Base-by-base conservation (phyloP, 2,113 vertebrate species). In the Petrocephalus zakoni region DNA sequence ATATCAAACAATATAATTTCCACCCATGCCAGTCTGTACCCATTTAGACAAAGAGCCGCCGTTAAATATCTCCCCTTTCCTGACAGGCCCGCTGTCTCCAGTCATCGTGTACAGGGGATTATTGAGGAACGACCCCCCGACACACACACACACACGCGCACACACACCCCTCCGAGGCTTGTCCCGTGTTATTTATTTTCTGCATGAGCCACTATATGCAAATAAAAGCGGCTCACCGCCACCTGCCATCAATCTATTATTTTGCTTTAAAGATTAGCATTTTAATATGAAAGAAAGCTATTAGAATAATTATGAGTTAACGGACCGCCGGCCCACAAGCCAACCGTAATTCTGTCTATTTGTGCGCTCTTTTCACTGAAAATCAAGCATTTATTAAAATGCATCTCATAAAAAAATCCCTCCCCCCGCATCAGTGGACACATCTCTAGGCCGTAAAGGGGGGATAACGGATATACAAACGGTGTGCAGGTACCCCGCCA, bases 171-270 rank as follows among this genome's bases (percentile, higher is more conserved):
- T 21, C 94, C 91, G 90, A 91, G 92, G 88, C 93, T 90, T 90
- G 92, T 93, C 94, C 93, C 85, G 88, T 56, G 92, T 94, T 94
- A 94, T 95, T 95, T 94, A 94, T 95, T 94, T 94, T 93, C 92
- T 90, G 91, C 58, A 90, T 91, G 93, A 94, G 94, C 94, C 92
- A 93, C 93, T 93, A 93, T 91, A 94, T 91, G 92, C 94, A 94
- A 93, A 94, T 95, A 94, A 93, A 95, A 68, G 88, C 46, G 58
- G 82, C 88, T 72, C 58, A 25, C 56, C 58, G 93, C 92, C 92
- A 93, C 94, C 93, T 94, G 93, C 92, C 93, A 94, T 92, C 92
- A 89, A 91, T 93, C 92, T 93, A 93, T 95, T 94, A 94, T 92
- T 92, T 93, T 88, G 90, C 90, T 93, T 94, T 94, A 94, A 92